A percentile compares a stretch with the other conserved stretches of the same genome.
These are phyloP conservation scores for Ceryle rudis DNA, from an alignment of 2,797 vertebrate species.

Conservation along the genomic window DNA sequence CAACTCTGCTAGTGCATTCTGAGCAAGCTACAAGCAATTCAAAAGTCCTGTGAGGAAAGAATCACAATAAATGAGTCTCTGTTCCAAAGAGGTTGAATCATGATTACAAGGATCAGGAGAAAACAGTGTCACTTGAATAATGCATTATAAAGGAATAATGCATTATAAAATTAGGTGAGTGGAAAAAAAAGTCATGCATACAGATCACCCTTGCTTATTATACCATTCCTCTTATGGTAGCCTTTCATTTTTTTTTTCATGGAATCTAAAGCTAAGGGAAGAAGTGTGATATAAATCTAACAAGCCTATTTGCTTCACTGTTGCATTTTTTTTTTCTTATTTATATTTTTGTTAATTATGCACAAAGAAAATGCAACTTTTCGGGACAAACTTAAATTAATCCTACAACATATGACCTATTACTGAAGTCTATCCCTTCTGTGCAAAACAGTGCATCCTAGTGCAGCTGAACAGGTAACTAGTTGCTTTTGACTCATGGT, in stretches of 20 bases:
- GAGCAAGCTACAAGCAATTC: constrained; percentile 4
- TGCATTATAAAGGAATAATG: not conserved
- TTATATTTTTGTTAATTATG: not conserved
- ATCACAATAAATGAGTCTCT: not conserved
- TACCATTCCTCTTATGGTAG: not conserved
- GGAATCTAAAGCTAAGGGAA: not conserved
- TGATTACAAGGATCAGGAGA: not conserved
- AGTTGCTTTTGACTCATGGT: not conserved
- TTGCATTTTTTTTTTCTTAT: not conserved
- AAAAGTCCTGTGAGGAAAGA: not conserved
- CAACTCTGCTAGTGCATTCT: not conserved
- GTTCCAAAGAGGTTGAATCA: not conserved
- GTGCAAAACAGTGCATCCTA: not conserved
- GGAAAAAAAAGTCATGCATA: not conserved
- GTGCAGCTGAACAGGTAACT: not conserved
- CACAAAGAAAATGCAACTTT: not conserved
- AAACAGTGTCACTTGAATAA: not conserved
- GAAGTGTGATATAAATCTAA: not conserved
- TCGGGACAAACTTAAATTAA: not conserved
- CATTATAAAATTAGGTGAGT: not conserved
- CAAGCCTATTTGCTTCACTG: not conserved
- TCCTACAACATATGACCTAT: not conserved
- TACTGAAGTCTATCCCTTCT: not conserved
- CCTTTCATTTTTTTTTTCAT: not conserved
- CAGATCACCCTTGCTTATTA: not conserved